Evolutionary conservation across 1,140 invertebrate genomes (phyloP).

Genomic region (Caerostris extrusa): DNA sequence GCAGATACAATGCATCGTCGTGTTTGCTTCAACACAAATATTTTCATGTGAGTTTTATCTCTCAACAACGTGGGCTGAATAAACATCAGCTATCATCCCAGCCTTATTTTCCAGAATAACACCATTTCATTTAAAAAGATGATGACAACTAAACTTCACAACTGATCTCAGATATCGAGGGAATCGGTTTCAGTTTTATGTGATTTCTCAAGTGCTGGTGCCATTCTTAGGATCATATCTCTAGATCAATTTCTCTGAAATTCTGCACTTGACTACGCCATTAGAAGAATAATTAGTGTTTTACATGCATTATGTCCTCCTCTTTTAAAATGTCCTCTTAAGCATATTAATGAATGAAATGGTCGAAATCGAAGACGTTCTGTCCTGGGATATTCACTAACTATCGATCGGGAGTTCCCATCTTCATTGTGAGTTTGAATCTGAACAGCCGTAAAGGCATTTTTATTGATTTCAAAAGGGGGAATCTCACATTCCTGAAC

Average conservation of each 20-base stretch:
- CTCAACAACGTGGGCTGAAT: no score
- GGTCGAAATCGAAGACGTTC: neutral
- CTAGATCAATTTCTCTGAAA: neutral
- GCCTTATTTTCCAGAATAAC: no score
- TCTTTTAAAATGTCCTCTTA: neutral
- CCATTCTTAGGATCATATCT: neutral
- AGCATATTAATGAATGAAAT: neutral
- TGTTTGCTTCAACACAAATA: no score
- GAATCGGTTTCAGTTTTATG: neutral
- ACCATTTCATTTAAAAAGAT: no score
- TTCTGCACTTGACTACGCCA: neutral
- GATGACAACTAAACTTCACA: no score
- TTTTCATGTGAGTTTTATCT: no score
- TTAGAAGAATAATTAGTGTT: conserved; percentile 1
- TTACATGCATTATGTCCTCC: neutral
- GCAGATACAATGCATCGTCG: no score
- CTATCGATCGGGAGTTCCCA: neutral
- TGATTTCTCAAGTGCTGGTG: neutral
- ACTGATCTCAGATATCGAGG: no score
- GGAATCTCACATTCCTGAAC: no score
- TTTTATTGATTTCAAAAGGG: no score
- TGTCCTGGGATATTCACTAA: neutral
- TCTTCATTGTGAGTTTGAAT: neutral
- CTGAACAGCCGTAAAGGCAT: neutral
- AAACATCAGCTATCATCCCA: no score